Evolutionary conservation across 2,888 invertebrate genomes (phyloP), one percentile per base, ranked within the genome.

Genomic region (Augochlorella aurata): DNA sequence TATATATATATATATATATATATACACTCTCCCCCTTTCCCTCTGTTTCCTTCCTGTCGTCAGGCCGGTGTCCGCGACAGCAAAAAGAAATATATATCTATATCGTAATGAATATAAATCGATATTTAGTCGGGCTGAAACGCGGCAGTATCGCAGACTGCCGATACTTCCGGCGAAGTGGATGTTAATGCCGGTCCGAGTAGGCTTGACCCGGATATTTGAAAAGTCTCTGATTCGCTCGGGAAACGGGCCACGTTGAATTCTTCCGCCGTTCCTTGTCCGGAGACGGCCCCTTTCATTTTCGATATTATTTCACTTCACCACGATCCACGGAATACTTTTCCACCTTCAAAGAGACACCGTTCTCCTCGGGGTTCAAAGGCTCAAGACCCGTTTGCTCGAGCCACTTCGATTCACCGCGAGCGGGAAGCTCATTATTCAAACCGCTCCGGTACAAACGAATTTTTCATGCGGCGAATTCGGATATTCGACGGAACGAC

Each of bases 151-250:
- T 24, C 44, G 65, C 50, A 16, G 38, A 24, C 63, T 50, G 65
- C 49, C 74, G 74, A 65, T 66, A 74, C 50, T 66, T 44, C 16
- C 44, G 47, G 18, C 47, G 44, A 21, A 45, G 38, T 65, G 50
- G 21, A 52, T 50, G 74, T 66, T 74, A 74, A 74, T 61, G 49
- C 72, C n/a, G 38, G n/a, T 52, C 69, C 24, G 45, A 71, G 54
- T 21, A 50, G 74, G 50, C 49, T 74, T 74, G 65, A 52, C 65
- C 65, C 44, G 65, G 65, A 74, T 74, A 58, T 24, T 7, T 14
- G 5, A 24, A 58, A 58, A 58, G 14, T 58, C 58, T 24, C 58
- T 14, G 7, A 14, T 58, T 58, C 21, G 10, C 14, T 2, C 58
- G 24, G 58, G 14, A 58, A 24, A 58, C 7, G 14, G 14, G 7